Evolutionary conservation across 1,140 invertebrate genomes (phyloP).

Genomic region (Drosophila obscura): DNA sequence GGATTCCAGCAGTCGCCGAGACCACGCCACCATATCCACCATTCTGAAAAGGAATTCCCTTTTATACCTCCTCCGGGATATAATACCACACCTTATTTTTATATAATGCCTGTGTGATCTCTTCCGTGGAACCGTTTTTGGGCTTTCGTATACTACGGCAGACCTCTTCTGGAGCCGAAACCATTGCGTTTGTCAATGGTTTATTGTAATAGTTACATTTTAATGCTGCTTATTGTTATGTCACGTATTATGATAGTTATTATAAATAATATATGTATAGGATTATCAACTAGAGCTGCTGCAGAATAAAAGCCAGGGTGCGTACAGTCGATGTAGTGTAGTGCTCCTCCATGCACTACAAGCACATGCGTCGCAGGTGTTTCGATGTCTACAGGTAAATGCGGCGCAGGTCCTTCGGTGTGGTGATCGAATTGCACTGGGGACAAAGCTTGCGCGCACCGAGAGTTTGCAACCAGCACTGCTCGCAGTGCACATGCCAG

Average conservation of each 20-base stretch:
- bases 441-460: slow-evolving; percentile 96
- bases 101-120: too few relatives aligned
- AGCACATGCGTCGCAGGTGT: slow-evolving; percentile 93
- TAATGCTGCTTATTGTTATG: slow-evolving; percentile 71
- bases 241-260: slow-evolving; percentile 63
- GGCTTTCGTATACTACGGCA: too few relatives aligned
- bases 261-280: slow-evolving; percentile 62
- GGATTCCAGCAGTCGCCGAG: too few relatives aligned
- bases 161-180: too few relatives aligned
- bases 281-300: slow-evolving; percentile 43
- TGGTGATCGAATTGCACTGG: slow-evolving; percentile 97
- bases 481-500: slow-evolving; percentile 98
- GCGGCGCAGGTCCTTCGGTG: slow-evolving; percentile 92
- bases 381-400: slow-evolving; percentile 91
- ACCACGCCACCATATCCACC: too few relatives aligned
- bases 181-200: slow-evolving; percentile 20
- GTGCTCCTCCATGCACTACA: slow-evolving; percentile 85
- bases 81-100: too few relatives aligned
- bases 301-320: slow-evolving; percentile 19
- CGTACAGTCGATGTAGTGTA: slow-evolving; percentile 8
- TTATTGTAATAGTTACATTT: slow-evolving; percentile 71
- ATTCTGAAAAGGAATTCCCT: too few relatives aligned
- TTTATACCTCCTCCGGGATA: too few relatives aligned
- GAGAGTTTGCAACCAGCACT: slow-evolving; percentile 95
- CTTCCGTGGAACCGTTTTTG: too few relatives aligned